Base-by-base conservation (phyloP, 30 jellyfish, hydroid and myxozoan genomes). In the Aurelia aurita complex sp. Pacific region DNA sequence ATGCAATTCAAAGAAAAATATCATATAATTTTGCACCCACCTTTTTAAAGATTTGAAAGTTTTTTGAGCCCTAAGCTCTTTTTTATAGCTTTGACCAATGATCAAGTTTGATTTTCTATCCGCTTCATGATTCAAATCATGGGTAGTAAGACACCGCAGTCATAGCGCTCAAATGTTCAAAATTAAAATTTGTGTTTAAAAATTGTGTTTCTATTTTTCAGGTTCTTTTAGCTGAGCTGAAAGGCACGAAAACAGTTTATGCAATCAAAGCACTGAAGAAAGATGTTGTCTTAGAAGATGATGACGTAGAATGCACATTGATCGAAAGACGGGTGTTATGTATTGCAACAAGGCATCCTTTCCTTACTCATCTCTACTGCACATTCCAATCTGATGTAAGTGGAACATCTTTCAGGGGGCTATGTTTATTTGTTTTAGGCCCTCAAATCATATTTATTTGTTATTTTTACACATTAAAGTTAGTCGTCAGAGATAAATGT, bases 211-310 rank as follows among this genome's bases (percentile, higher is more conserved):
- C n/a, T 23, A 23, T 23, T 61, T 64, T 54, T 29, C 15, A 94
- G 99, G 99, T 94, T 16, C 79, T 94, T 46, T 82, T 94, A 64
- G 99, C 99, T 5, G 97, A 94, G 87, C 74, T 94, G 67, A 82
- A 92, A 50, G 98, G 91, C 75, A 89, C 94, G 29, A 94, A 89
- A 51, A 68, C 84, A 10, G 94, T 84, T 29, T 94, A 83, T 57
- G 99, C 99, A 10, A 78, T 94, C 89, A 94, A 94, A 55, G 99
- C 99, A 34, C 76, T 94, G 83, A 94, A 94, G 82, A 94, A 94
- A 75, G 99, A 94, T 64, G 99, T 94, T 34, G 99, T 94, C 10
- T 67, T 94, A 62, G 99, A 94, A 67, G 99, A 94, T 94, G 99
- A 94, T 77, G 99, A 94, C 66, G 97, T 94, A 9, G 99, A 94